These are phyloP conservation scores for Amphipyra berbera DNA, from an alignment of 2,888 invertebrate species.

Conservation along the genomic window DNA sequence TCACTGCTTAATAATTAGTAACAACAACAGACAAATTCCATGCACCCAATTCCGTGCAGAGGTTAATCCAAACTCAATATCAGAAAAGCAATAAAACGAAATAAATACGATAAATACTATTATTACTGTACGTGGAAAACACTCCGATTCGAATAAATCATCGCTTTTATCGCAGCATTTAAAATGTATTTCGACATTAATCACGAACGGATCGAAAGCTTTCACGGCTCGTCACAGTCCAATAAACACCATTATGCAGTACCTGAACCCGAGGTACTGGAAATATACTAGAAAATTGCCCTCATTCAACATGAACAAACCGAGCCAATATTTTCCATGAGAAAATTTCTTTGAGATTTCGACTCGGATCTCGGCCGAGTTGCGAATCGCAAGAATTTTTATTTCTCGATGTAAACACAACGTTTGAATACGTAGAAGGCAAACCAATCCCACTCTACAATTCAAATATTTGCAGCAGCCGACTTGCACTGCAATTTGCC, in stretches of 20 bases:
- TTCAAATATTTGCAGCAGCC: conserved; percentile 86
- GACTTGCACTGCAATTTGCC: conserved; percentile 83
- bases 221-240: conserved; percentile 64
- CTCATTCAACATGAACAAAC: conserved; percentile 53
- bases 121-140: conserved; percentile 38
- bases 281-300: conserved; percentile 59
- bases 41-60: too few relatives aligned
- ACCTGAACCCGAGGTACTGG: conserved; percentile 42
- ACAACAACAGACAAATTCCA: too few relatives aligned
- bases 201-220: conserved; percentile 67
- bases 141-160: conserved; percentile 49
- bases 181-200: conserved; percentile 68
- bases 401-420: conserved; percentile 81
- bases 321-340: conserved; percentile 48
- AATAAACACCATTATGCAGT: conserved; percentile 63
- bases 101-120: conserved; percentile 48
- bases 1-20: too few relatives aligned
- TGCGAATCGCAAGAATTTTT: conserved; percentile 75
- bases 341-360: conserved; percentile 47
- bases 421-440: conserved; percentile 81
- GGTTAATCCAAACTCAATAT: conserved; percentile 39
- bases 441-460: conserved; percentile 88
- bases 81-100: conserved; percentile 46
- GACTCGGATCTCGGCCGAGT: conserved; percentile 40
- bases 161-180: conserved; percentile 59